Conservation (phyloP, 2,797 vertebrate species). For the Sebastes vulpes region DNA sequence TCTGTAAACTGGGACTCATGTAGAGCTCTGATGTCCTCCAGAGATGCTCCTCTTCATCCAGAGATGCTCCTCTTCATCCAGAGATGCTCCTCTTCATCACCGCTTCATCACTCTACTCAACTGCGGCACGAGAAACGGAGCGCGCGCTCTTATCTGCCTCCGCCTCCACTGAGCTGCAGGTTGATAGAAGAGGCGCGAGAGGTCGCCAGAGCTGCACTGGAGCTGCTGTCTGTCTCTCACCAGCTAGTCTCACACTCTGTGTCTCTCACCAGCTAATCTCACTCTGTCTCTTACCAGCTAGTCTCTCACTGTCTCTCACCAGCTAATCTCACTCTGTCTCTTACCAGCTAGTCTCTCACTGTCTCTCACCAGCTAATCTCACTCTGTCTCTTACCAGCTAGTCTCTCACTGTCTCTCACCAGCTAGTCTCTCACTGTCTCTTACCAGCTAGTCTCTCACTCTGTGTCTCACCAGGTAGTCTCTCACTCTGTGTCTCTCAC, state of each 20-base stretch:
- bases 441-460: no score
- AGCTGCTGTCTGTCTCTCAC: background rate
- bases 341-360: no score
- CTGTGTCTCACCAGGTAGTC: no score
- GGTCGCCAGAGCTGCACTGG: background rate
- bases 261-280: no score
- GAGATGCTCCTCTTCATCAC: no score
- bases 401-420: no score
- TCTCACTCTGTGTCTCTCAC: no score
- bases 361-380: no score
- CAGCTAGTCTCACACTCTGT: no score
- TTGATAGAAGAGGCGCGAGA: background rate
- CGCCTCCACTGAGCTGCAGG: background rate
- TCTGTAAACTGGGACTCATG: background rate
- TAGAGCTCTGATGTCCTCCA: conserved; percentile 2
- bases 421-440: no score
- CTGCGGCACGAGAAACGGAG: conserved; percentile 37
- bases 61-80: background rate
- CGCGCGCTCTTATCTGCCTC: conserved; percentile 42
- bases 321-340: background rate
- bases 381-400: no score
- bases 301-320: rapidly evolving
- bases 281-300: no score
- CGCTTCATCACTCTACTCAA: background rate
- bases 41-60: background rate